A percentile compares a stretch with the other conserved stretches of the same genome.
Conservation (phyloP, 2,888 invertebrate genomes). For the Aricia artaxerxes region DNA sequence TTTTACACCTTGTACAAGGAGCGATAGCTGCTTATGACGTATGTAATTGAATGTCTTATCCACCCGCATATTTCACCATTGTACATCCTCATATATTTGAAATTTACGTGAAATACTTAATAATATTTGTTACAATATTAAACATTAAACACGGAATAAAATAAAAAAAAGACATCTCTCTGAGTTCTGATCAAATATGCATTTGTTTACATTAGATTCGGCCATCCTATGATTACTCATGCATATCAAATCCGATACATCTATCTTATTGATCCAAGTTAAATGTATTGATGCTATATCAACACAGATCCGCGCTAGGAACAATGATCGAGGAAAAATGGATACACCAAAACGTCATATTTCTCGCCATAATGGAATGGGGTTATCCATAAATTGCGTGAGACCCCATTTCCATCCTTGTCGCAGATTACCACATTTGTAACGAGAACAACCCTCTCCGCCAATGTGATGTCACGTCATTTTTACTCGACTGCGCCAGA, state of each 20-base stretch:
- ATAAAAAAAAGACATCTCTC: background rate
- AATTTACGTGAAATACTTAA: background rate
- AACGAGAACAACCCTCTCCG: conserved; percentile 11
- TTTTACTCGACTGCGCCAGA: background rate
- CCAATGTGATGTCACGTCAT: conserved; percentile 3
- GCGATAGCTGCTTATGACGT: too few species aligned
- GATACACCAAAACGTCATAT: conserved; percentile 12
- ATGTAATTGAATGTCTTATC: too few species aligned
- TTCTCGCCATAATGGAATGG: conserved; percentile 10
- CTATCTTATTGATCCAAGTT: conserved; percentile 14
- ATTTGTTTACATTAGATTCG: conserved; percentile 19
- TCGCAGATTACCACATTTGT: conserved; percentile 19
- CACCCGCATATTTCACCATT: too few species aligned
- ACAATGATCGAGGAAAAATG: background rate
- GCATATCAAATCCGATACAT: conserved; percentile 22
- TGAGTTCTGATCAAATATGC: background rate
- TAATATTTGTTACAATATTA: background rate
- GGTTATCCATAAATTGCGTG: conserved; percentile 17
- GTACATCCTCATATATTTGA: background rate
- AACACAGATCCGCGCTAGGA: background rate
- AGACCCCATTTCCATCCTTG: conserved; percentile 5
- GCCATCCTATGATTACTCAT: conserved; percentile 23
- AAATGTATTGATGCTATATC: conserved; percentile 1
- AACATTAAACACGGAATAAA: background rate
- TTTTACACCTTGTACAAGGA: too few species aligned